phyloP scores from a whole-genome alignment of 2,888 invertebrate genomes.

The Meandrusa payeni region DNA sequence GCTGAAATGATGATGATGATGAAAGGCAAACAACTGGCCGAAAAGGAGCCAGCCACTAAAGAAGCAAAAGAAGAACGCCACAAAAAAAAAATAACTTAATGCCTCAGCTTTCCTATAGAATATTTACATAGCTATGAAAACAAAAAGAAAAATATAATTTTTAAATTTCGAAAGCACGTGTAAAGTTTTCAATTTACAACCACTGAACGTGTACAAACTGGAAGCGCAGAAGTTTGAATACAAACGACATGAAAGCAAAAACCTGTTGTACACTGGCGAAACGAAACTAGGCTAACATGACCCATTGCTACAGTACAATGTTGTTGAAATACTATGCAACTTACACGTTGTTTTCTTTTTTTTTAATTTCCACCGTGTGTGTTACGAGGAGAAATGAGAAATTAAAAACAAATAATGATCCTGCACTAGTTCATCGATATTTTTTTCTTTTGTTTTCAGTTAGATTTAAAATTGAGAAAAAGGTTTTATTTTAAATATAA shows the following conservation, averaged over 20 bases:
- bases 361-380: neutral
- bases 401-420: too few relatives aligned
- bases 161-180: neutral
- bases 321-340: neutral
- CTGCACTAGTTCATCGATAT: too few relatives aligned
- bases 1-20: too few relatives aligned
- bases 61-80: too few relatives aligned
- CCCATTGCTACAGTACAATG: neutral
- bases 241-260: slow-evolving; percentile 18
- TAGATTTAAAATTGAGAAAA: too few relatives aligned
- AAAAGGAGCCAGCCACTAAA: too few relatives aligned
- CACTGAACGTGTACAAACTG: slow-evolving; percentile 3
- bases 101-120: too few relatives aligned
- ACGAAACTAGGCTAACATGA: slow-evolving; percentile 15
- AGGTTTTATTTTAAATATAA: too few relatives aligned
- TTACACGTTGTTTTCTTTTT: neutral
- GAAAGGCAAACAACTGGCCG: too few relatives aligned
- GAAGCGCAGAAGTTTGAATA: slow-evolving; percentile 13
- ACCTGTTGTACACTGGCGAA: neutral
- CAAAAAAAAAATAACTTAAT: too few relatives aligned
- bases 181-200: slow-evolving; percentile 11
- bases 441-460: too few relatives aligned
- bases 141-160: neutral
- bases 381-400: neutral
- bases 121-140: too few relatives aligned